Conservation (phyloP, 2,113 vertebrate species). For the Cinclus mexicanus region DNA sequence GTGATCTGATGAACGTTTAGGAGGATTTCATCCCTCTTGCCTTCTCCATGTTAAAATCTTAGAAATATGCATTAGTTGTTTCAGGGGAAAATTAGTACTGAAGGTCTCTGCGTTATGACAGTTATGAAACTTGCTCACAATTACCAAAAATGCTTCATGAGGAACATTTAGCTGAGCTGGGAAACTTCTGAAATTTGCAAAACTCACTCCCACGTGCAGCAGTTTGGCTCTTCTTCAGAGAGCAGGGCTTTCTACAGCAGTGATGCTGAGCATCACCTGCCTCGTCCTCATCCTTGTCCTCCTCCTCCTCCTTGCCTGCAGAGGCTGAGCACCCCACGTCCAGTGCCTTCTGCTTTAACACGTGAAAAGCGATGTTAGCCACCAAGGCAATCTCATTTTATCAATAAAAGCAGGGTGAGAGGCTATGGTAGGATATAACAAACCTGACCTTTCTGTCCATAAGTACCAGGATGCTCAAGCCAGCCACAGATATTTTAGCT, state of each 20-base stretch:
- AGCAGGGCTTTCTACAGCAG: background rate
- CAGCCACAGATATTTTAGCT: constrained; percentile 17
- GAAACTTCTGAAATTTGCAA: background rate
- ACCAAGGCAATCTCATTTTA: background rate
- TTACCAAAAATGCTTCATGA: background rate
- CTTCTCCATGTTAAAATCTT: background rate
- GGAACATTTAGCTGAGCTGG: background rate
- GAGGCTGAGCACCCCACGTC: background rate
- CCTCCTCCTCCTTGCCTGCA: background rate
- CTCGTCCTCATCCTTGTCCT: background rate
- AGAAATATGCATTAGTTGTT: background rate
- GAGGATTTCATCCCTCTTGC: background rate
- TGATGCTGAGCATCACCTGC: background rate
- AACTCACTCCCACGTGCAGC: background rate
- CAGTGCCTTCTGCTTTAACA: background rate
- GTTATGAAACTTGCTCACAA: background rate
- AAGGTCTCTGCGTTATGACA: background rate
- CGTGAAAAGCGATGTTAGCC: background rate
- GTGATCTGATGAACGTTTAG: background rate
- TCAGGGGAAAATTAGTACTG: background rate
- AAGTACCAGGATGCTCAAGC: constrained; percentile 37
- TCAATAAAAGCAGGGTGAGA: constrained; percentile 29
- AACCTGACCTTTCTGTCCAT: constrained; percentile 35
- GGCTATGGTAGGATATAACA: constrained; percentile 7
- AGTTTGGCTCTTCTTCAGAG: background rate